Evolutionary conservation across 1,140 invertebrate genomes (phyloP).

Genomic region (Trialeurodes vaporariorum): DNA sequence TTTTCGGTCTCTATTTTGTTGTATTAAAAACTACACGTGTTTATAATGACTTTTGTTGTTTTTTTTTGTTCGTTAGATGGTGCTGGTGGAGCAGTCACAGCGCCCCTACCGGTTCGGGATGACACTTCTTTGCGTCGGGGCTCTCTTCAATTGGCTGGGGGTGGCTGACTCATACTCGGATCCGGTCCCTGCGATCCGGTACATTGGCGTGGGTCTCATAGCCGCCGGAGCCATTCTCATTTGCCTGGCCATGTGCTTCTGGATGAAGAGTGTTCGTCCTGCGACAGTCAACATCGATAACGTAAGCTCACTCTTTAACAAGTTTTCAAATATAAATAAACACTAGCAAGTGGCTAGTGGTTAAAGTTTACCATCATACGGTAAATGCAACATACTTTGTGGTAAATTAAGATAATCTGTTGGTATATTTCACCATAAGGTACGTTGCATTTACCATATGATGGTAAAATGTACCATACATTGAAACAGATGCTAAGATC

Average conservation of each 20-base stretch:
- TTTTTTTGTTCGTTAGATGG: constrained; percentile 13
- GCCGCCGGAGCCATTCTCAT: constrained; percentile 58
- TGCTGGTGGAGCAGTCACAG: constrained; percentile 26
- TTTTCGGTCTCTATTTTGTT: no score
- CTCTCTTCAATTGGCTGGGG: constrained; percentile 62
- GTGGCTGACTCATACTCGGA: constrained; percentile 57
- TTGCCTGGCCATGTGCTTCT: constrained; percentile 62
- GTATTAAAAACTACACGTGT: no score
- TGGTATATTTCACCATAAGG: no score
- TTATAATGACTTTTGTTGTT: no score
- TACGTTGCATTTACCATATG: no score
- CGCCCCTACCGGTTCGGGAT: constrained; percentile 60
- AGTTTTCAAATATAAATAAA: neutral
- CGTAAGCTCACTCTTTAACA: neutral
- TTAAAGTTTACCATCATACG: no score
- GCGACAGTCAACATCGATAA: constrained; percentile 12
- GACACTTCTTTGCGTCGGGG: constrained; percentile 59
- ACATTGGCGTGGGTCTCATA: constrained; percentile 60
- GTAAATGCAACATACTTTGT: no score
- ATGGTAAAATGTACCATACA: no score
- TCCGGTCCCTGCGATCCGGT: constrained; percentile 44
- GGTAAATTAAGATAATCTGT: no score
- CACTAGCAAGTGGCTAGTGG: no score
- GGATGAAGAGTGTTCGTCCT: constrained; percentile 37
- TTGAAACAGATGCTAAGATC: no score